Conservation (phyloP, 1,140 invertebrate species). For the Phenacoccus solenopsis region DNA sequence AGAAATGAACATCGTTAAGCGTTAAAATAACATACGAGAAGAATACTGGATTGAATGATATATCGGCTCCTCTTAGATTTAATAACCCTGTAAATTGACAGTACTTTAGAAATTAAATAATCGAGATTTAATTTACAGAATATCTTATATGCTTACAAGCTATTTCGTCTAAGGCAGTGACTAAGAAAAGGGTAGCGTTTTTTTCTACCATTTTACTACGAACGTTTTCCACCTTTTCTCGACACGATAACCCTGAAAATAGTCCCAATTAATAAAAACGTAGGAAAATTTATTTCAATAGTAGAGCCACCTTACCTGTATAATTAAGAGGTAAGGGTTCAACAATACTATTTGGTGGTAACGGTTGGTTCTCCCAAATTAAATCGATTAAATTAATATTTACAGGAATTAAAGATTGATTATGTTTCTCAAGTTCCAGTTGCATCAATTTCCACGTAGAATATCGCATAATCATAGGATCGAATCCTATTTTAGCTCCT, state of each 20-base stretch:
- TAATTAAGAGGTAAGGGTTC: conserved; percentile 50
- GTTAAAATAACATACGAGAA: conserved; percentile 78
- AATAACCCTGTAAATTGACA: conserved; percentile 53
- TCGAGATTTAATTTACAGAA: background rate
- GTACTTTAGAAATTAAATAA: conserved; percentile 19
- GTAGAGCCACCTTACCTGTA: conserved; percentile 47
- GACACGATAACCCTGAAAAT: conserved; percentile 39
- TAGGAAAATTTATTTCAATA: conserved; percentile 7
- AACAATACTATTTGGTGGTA: conserved; percentile 45
- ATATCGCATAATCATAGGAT: conserved; percentile 62
- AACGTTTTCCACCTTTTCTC: conserved; percentile 54
- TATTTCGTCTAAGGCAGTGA: conserved; percentile 81
- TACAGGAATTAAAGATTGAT: conserved; percentile 56
- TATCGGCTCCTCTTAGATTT: conserved; percentile 91
- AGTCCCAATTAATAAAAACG: conserved; percentile 28
- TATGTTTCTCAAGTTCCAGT: conserved; percentile 42
- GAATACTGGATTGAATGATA: conserved; percentile 91
- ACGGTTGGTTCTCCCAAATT: conserved; percentile 55
- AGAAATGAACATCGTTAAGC: conserved; percentile 49
- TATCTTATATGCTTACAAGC: conserved; percentile 50
- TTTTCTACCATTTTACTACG: conserved; percentile 58
- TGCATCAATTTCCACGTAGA: conserved; percentile 57
- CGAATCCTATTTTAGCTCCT: conserved; percentile 65
- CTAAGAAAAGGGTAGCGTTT: conserved; percentile 50
- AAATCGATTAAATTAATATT: conserved; percentile 70